These are phyloP conservation scores for Hydra vulgaris DNA, from an alignment of 30 jellyfish, hydroid and myxozoan species.

Conservation along the genomic window DNA sequence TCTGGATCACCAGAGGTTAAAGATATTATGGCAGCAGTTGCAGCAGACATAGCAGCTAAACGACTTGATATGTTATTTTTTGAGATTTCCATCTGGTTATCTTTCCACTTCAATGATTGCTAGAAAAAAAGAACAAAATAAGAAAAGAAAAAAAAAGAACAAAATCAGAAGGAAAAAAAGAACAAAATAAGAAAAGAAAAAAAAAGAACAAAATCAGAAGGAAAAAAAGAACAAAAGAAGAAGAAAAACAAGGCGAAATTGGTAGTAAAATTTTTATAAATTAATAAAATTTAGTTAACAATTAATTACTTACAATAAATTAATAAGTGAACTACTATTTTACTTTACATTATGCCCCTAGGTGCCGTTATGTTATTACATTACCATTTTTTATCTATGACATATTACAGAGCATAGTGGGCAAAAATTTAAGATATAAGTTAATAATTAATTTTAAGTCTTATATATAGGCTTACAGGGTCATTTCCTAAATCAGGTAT, in stretches of 20 bases:
- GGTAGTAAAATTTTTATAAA: too few relatives aligned
- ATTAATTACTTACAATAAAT: too few relatives aligned
- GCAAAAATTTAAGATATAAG: too few relatives aligned
- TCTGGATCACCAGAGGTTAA: constrained; percentile 93
- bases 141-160: not conserved
- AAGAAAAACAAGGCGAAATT: not conserved
- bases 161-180: not conserved
- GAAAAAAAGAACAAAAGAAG: not conserved
- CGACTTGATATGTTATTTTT: constrained; percentile 72
- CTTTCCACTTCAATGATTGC: constrained; percentile 92
- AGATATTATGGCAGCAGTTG: constrained; percentile 88
- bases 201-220: not conserved
- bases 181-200: not conserved
- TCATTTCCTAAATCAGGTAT: constrained; percentile 73
- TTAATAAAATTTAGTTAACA: too few relatives aligned
- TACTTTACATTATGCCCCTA: too few relatives aligned
- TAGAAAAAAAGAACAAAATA: not conserved
- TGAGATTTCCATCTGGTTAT: constrained; percentile 65
- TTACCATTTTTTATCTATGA: too few relatives aligned
- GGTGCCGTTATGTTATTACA: too few relatives aligned
- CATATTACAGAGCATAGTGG: too few relatives aligned
- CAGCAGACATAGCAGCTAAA: constrained; percentile 98
- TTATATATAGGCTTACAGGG: constrained; percentile 47
- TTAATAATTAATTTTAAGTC: too few relatives aligned
- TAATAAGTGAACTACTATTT: too few relatives aligned